Base-by-base conservation (phyloP, 2,113 vertebrate species). In the Oxyruncus cristatus region DNA sequence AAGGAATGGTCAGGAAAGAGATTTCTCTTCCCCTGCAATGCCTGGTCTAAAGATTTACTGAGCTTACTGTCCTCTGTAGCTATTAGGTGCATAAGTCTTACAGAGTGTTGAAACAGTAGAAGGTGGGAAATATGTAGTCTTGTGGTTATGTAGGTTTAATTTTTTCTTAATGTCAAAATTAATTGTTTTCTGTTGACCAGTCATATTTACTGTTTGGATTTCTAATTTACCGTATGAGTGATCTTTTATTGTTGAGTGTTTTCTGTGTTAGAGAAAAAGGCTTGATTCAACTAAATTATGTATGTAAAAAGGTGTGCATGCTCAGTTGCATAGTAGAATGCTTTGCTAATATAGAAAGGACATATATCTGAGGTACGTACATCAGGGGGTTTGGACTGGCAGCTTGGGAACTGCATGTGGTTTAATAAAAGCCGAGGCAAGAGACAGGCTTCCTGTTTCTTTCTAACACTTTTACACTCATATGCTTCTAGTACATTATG, bases 401-500 rank as follows among this genome's bases (percentile, higher is more conserved):
- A 78, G 23, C 65, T 58, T 47, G 27, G 53, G 37, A 67, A 33
- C 63, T 73, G 26, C 71, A 32, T 0, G 8, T 88, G 65, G 18
- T 61, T 89, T 82, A 32, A 22, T 56, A 44, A 62, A 63, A 86
- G n/a, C 76, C 88, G 61, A 71, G 65, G 44, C 3, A 13, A 79
- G 50, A 93, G 82, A 42, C 65, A 78, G 68, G 26, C 44, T 94
- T 96, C 75, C 75, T 96, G 39, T 76, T 87, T 65, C 62, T 76
- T 95, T 76, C 55, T 90, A 59, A 42, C 33, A 15, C 30, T 68
- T 26, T 11, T 67, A 55, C 30, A 30, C 32, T 74, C 17, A 2
- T 21, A 16, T 0, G 0, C 32, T 73, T 74, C n/a, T 56, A 68
- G 21, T 74, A 19, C 17, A 4, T 82, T 70, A 16, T 46, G 35